Percentiles rank a stretch among this genome's conserved stretches.
Conservation (phyloP, 2,113 vertebrate genomes). For the Amblyornis subalaris region DNA sequence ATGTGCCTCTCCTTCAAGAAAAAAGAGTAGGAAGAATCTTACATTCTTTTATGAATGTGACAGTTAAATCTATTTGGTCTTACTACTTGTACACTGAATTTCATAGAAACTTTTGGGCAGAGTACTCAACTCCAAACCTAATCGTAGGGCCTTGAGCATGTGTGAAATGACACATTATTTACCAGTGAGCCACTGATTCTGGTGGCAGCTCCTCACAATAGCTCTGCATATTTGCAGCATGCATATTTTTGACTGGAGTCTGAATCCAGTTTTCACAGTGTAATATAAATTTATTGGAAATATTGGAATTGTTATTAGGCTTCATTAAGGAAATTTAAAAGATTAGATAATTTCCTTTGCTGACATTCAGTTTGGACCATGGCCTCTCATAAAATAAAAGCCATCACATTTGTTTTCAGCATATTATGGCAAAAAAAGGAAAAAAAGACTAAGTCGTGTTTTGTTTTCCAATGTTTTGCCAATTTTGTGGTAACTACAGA, state of each 20-base stretch:
- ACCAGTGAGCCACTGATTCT: neutral
- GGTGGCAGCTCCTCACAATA: neutral
- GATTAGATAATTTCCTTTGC: neutral
- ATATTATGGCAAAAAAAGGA: neutral
- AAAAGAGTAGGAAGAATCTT: neutral
- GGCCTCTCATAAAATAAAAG: neutral
- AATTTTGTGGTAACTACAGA: neutral
- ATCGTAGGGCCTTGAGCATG: fast-evolving
- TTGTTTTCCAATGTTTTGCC: neutral
- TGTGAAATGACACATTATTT: neutral
- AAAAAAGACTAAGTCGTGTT: neutral
- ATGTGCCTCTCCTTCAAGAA: neutral
- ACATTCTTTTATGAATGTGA: neutral
- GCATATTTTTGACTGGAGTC: neutral
- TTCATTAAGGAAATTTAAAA: neutral
- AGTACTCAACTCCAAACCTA: neutral
- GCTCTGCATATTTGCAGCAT: neutral
- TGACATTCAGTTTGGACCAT: neutral
- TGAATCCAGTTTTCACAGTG: neutral
- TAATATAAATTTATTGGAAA: neutral
- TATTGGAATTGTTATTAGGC: neutral
- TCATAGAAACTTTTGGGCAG: neutral
- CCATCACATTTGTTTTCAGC: neutral
- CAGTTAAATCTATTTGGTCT: neutral
- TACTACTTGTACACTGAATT: neutral